Conservation (phyloP, 2,888 invertebrate genomes). For the Pelosia muscerda region DNA sequence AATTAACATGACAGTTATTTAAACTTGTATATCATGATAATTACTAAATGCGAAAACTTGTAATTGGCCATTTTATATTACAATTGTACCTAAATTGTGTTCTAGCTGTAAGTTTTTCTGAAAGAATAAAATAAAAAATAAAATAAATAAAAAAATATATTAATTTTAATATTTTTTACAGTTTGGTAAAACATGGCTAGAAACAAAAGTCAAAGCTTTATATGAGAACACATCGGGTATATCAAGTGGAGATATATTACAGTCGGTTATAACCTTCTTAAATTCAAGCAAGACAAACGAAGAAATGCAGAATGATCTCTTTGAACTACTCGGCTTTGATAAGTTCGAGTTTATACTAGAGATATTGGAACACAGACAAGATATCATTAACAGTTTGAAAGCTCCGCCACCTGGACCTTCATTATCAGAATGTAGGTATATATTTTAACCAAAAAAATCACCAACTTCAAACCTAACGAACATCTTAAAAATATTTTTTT, state of each 20-base stretch:
- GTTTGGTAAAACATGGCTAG: slow-evolving; percentile 87
- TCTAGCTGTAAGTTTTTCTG: too few species aligned
- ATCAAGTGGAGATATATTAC: slow-evolving; percentile 86
- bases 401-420: slow-evolving; percentile 65
- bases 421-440: slow-evolving; percentile 72
- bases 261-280: slow-evolving; percentile 87
- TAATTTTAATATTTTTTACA: slow-evolving; percentile 57
- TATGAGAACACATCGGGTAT: slow-evolving; percentile 80
- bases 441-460: background rate
- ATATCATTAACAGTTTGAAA: slow-evolving; percentile 79
- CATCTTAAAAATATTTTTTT: too few species aligned
- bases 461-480: background rate
- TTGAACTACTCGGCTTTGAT: slow-evolving; percentile 96
- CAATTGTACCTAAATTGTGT: too few species aligned
- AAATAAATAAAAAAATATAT: too few species aligned
- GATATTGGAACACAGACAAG: slow-evolving; percentile 88
- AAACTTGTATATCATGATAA: too few species aligned
- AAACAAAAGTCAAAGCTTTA: slow-evolving; percentile 82
- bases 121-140: too few species aligned
- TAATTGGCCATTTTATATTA: too few species aligned
- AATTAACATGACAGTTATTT: background rate
- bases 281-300: slow-evolving; percentile 88
- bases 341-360: slow-evolving; percentile 91
- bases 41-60: too few species aligned
- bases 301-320: slow-evolving; percentile 93